These are phyloP conservation scores for Marronus borbonicus DNA, from an alignment of 2,888 invertebrate species.

Conservation along the genomic window DNA sequence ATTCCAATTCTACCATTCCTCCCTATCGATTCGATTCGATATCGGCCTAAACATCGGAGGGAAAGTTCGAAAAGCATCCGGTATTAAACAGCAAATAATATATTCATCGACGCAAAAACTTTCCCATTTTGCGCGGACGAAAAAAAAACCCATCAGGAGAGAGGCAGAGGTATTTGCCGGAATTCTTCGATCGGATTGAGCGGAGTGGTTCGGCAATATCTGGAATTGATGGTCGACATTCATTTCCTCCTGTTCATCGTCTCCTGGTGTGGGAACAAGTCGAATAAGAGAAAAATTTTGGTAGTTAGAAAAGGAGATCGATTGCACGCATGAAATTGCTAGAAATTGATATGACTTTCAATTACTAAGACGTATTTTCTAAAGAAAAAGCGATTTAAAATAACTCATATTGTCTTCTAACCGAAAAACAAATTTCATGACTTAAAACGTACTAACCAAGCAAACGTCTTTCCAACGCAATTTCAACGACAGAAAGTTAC, in stretches of 20 bases:
- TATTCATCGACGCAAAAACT: slow-evolving; percentile 1
- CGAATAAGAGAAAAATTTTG: slow-evolving; percentile 1
- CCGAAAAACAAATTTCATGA: too few species aligned
- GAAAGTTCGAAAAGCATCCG: slow-evolving; percentile 1
- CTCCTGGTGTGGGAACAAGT: not conserved
- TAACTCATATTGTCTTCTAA: too few species aligned
- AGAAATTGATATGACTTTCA: too few species aligned
- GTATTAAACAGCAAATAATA: not conserved
- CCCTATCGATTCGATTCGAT: not conserved
- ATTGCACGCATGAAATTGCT: too few species aligned
- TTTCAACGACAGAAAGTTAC: too few species aligned
- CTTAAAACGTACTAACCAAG: too few species aligned
- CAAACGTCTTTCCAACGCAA: too few species aligned
- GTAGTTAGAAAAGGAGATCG: not conserved
- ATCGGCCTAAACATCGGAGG: not conserved
- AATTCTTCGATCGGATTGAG: slow-evolving; percentile 1
- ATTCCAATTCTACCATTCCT: too few species aligned
- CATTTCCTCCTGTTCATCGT: not conserved
- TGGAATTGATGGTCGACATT: slow-evolving; percentile 10
- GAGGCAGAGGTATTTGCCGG: not conserved
- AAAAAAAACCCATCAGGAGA: not conserved
- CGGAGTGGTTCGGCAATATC: slow-evolving; percentile 6
- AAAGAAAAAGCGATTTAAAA: too few species aligned
- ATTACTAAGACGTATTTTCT: too few species aligned
- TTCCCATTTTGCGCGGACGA: not conserved